Evolutionary conservation across 2,888 invertebrate species (phyloP), one percentile per base, ranked within the genome.

Genomic region (Drosophila pseudotalamancana): DNA sequence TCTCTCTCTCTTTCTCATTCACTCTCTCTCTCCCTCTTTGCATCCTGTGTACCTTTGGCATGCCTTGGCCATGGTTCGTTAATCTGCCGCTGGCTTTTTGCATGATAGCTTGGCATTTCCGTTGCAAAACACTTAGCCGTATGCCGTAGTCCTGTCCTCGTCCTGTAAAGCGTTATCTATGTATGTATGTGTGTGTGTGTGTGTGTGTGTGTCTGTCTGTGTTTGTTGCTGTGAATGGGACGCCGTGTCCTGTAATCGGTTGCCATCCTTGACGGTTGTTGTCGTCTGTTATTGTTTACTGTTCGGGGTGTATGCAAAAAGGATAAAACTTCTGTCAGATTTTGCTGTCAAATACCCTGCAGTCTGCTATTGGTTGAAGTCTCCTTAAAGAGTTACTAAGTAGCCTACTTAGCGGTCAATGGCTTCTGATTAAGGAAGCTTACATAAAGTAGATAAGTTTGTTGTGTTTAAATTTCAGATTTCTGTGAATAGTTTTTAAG

Each of bases 11-110:
- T 46, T n/a, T 34, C 9, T 32, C 29, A 9, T 21, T 12, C 6
- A 6, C 18, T 14, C 60, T 25, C 19, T n/a, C 40, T 29, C 18
- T 37, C 32, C 43, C 45, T 43, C 34, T 57, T 65, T 71, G 71
- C 71, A 71, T 71, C 62, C 72, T 62, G 61, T 56, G 42, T 59
- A 68, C 63, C 72, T 77, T 76, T 77, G 72, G 78, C 81, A 67
- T 81, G 82, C 85, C 78, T 76, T 81, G 79, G 85, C 85, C 82
- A 81, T 81, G 81, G 82, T 85, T 82, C 81, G 85, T 82, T 82
- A 85, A 82, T 84, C 81, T 82, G 85, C 77, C 81, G 79, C 63
- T 82, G 81, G 81, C 81, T 84, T 82, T 84, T 83, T 83, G 86
- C 83, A 83, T 83, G 83, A 85, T 83, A 83, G 83, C 83, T 68